Evolutionary conservation across 2,797 vertebrate species (phyloP), one percentile per base, ranked within the genome.

Genomic region (Sphenodon punctatus): DNA sequence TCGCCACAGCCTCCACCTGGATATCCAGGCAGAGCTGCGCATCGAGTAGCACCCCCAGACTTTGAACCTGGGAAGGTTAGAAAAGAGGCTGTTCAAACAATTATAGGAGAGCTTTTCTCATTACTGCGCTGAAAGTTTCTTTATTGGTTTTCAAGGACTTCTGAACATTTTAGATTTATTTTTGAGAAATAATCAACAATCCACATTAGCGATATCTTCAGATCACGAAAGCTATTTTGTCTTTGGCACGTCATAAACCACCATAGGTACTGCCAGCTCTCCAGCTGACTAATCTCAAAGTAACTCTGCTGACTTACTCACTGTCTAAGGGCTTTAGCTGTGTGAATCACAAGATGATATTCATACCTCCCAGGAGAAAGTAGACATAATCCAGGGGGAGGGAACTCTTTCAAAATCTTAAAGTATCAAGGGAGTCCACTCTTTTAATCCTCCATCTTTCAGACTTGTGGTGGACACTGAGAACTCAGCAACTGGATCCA

Each of bases 281-380:
- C 80, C 80, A 71, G 84, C 63, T 87, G 84, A 92, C 39, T 76
- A 48, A 84, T 55, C 76, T 93, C 84, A 84, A 73, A 60, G 65
- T 23, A 82, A 39, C 30, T 15, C 46, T 65, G 16, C 53, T 78
- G 82, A 82, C 2, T 89, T 82, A 48, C 63, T 86, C 60, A 53
- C 30, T 39, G 39, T 34, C 74, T 74, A 30, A 64, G 42, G 90
- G 61, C 75, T 80, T 76, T 75, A 85, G 51, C 63, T 87, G 77
- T 77, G 38, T 5, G 38, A 87, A 88, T 58, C 63, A 65, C 58
- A 77, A 86, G 70, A 60, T 68, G 43, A 36, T 45, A 42, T 55
- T 46, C 8, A 4, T 34, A 68, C 58, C 14, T 78, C 61, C 23
- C 17, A 19, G 80, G 67, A 84, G 56, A 90, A 38, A 81, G 41